Evolutionary conservation across 2,888 invertebrate genomes (phyloP).

Genomic region (Antheraea yamamai): DNA sequence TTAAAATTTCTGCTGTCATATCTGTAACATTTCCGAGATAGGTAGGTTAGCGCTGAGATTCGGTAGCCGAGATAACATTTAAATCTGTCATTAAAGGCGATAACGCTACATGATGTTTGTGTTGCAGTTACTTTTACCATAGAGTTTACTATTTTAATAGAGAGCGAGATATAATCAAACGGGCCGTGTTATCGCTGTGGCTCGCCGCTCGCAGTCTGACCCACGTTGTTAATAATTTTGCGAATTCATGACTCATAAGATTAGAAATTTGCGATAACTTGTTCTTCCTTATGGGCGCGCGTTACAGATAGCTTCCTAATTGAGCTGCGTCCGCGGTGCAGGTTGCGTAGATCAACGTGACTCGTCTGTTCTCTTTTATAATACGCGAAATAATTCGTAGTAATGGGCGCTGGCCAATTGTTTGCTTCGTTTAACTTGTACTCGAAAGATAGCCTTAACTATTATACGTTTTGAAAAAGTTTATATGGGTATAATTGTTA

Average conservation of each 20-base stretch:
- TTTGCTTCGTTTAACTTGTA: conserved; percentile 4
- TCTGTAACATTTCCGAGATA: neutral
- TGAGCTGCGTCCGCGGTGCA: conserved; percentile 15
- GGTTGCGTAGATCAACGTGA: conserved; percentile 22
- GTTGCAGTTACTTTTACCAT: neutral
- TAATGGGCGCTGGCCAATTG: conserved; percentile 23
- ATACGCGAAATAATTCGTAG: conserved; percentile 28
- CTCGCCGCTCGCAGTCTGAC: conserved; percentile 4
- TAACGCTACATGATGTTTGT: neutral
- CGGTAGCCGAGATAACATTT: neutral
- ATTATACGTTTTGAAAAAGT: neutral
- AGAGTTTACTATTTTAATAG: neutral
- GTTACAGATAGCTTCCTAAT: conserved; percentile 24
- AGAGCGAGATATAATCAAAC: neutral
- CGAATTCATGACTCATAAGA: conserved; percentile 33
- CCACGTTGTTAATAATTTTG: conserved; percentile 24
- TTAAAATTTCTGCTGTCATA: neutral
- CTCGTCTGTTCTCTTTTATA: conserved; percentile 15
- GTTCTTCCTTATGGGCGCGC: conserved; percentile 21
- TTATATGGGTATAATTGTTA: neutral
- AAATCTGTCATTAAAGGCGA: neutral
- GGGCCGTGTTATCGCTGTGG: conserved; percentile 7
- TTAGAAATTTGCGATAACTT: conserved; percentile 37
- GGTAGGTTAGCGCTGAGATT: neutral
- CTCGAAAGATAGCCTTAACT: conserved; percentile 7